Base-by-base conservation (phyloP, 2,888 invertebrate genomes). In the Cephus runcator region DNA sequence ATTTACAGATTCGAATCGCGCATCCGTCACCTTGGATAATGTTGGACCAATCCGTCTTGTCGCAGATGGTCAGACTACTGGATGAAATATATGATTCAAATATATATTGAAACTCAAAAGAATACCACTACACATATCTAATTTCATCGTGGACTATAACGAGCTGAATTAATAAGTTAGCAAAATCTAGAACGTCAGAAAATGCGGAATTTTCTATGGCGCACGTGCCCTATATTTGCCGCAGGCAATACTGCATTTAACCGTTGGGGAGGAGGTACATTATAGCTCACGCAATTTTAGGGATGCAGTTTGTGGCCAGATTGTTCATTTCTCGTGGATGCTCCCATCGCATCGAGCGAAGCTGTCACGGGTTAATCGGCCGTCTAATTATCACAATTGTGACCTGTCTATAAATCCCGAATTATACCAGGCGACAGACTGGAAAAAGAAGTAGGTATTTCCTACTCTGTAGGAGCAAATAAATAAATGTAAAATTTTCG, bases 311-410 rank as follows among this genome's bases (percentile, higher is more conserved):
- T 69, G 76, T 23, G 36, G 69, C 33, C 76, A 68, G 69, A 71
- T 69, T 77, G 69, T 68, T 23, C 56, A 69, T 36, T 75, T 75
- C 77, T 76, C 81, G 84, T 81, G 86, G 81, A 82, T 85, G 84
- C 83, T 83, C 82, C 84, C 86, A 84, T 86, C 86, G 82, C 85
- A 79, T 83, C 77, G 82, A 74, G 73, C 34, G 34, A 73, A 76
- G 40, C 40, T 79, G 77, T 75, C 77, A 77, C 79, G 82, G 85
- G 84, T 87, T 88, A 87, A 87, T 88, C 85, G 83, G 80, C 81
- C 83, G 81, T 84, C 85, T 88, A 88, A 88, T 87, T 84, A 82
- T 34, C n/a, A 69, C n/a, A 69, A 36, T 35, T 31, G 23, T 4
- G 74, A 73, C 11, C 1, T 36, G 15, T 34, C 34, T 33, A 69